phyloP scores from a whole-genome alignment of 2,888 invertebrate genomes.

The Lordiphosa fenestrarum region DNA sequence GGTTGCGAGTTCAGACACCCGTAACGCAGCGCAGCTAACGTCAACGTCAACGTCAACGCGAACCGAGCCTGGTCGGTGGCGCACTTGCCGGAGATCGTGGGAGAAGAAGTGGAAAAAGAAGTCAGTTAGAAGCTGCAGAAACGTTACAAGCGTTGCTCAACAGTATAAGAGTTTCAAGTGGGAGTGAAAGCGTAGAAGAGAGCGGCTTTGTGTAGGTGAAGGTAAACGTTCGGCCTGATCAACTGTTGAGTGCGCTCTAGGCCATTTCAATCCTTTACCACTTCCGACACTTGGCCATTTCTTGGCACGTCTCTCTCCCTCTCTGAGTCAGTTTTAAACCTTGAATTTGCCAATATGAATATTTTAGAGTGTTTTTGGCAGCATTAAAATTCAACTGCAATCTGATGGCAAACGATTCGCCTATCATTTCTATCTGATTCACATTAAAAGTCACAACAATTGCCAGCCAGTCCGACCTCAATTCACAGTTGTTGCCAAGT shows the following conservation, averaged over 20 bases:
- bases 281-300: no score
- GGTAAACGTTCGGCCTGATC: conserved; percentile 1
- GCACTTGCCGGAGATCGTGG: conserved; percentile 37
- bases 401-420: no score
- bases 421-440: no score
- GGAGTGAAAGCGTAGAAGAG: conserved; percentile 41
- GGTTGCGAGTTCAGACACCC: conserved; percentile 65
- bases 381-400: no score
- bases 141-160: background rate
- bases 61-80: conserved; percentile 18
- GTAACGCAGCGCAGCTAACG: conserved; percentile 55
- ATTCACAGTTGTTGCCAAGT: conserved; percentile 12
- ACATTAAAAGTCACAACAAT: conserved; percentile 13
- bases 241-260: background rate
- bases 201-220: conserved; percentile 4
- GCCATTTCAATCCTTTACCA: no score
- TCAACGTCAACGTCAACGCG: conserved; percentile 15
- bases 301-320: background rate
- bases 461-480: conserved; percentile 13
- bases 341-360: no score
- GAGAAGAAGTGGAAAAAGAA: conserved; percentile 9
- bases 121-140: conserved; percentile 58
- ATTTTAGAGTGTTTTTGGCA: background rate
- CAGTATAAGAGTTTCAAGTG: conserved; percentile 28
- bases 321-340: no score